Conservation (phyloP, 2,888 invertebrate genomes). For the Dynastes hyllus region DNA sequence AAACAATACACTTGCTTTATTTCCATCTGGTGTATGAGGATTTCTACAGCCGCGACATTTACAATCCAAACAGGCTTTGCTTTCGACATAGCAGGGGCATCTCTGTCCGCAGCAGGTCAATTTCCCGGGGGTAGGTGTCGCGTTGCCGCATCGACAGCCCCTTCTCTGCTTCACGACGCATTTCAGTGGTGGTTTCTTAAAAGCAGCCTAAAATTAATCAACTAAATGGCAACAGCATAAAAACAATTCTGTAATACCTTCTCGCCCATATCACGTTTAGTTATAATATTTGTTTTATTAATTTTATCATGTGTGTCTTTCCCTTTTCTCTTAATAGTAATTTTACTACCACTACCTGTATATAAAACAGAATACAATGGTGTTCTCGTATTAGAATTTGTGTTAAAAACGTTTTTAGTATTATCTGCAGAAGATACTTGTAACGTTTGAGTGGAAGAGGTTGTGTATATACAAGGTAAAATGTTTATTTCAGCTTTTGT, state of each 20-base stretch:
- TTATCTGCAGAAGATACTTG: constrained; percentile 56
- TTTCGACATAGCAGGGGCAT: constrained; percentile 95
- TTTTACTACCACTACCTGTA: constrained; percentile 87
- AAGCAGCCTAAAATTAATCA: constrained; percentile 68
- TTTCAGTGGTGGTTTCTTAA: constrained; percentile 72
- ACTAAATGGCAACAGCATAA: background rate
- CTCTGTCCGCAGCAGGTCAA: constrained; percentile 94
- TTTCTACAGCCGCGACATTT: constrained; percentile 95
- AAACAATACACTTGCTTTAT: constrained; percentile 76
- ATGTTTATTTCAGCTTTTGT: constrained; percentile 85
- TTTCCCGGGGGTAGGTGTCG: constrained; percentile 91
- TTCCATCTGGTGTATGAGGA: constrained; percentile 88
- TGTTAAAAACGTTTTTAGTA: constrained; percentile 60
- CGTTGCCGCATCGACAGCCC: constrained; percentile 94
- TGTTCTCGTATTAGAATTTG: constrained; percentile 73
- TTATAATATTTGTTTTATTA: constrained; percentile 54
- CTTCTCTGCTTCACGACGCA: constrained; percentile 74
- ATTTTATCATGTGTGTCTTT: constrained; percentile 73
- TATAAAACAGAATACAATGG: constrained; percentile 86
- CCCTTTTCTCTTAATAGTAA: constrained; percentile 86
- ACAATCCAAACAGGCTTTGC: constrained; percentile 91
- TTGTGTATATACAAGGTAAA: constrained; percentile 82
- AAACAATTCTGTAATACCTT: constrained; percentile 59
- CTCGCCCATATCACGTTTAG: constrained; percentile 61
- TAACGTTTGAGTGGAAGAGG: constrained; percentile 75